Evolutionary conservation across 2,888 invertebrate species (phyloP).

Genomic region (Erebia epiphron): DNA sequence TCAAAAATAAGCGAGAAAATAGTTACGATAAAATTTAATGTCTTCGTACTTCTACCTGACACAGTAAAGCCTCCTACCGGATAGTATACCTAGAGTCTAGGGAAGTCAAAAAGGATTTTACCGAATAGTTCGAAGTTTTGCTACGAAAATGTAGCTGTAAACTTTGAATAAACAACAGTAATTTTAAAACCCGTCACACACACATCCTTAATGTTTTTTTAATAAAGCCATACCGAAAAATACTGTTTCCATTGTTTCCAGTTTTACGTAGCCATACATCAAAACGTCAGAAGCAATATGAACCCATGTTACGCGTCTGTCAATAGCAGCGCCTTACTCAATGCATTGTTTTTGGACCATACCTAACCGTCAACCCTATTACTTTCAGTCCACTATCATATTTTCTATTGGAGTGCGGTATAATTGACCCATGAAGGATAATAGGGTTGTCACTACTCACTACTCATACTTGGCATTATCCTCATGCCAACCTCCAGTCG

Average conservation of each 20-base stretch:
- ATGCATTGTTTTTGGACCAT: slow-evolving; percentile 37
- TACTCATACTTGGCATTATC: slow-evolving; percentile 6
- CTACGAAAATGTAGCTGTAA: not conserved
- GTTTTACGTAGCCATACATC: slow-evolving; percentile 36
- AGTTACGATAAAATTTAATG: not conserved
- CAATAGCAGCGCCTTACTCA: slow-evolving; percentile 39
- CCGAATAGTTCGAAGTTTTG: not conserved
- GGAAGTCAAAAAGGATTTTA: not conserved
- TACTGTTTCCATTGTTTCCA: slow-evolving; percentile 28
- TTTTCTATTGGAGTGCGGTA: slow-evolving; percentile 21
- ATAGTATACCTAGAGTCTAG: not conserved
- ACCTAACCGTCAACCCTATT: slow-evolving; percentile 37
- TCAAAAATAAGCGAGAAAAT: not conserved
- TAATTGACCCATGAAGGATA: slow-evolving; percentile 29
- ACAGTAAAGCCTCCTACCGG: not conserved
- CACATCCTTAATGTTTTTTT: slow-evolving; percentile 14
- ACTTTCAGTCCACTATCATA: slow-evolving; percentile 34
- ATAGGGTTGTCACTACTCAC: slow-evolving; percentile 7
- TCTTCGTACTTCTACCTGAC: not conserved
- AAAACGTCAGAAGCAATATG: slow-evolving; percentile 39
- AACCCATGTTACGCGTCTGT: slow-evolving; percentile 39
- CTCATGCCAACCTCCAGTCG: not conserved
- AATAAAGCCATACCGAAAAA: slow-evolving; percentile 25
- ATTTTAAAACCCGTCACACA: not conserved
- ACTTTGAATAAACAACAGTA: too few species aligned